phyloP scores from a whole-genome alignment of 2,888 invertebrate genomes.

The Nebria brevicollis region DNA sequence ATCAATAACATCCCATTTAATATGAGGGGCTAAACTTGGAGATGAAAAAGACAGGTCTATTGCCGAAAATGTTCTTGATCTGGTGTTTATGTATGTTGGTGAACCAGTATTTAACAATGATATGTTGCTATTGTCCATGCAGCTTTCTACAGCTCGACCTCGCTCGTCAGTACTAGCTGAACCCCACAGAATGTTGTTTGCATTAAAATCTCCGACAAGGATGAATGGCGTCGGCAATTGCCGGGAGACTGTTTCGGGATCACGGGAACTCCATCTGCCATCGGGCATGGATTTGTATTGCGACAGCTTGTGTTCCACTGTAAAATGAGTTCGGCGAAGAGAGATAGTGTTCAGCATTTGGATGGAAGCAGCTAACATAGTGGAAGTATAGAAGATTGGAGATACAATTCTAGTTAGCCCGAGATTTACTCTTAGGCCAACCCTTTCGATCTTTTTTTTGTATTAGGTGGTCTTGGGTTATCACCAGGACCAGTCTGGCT shows the following conservation, averaged over 20 bases:
- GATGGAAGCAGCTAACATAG: too few relatives aligned
- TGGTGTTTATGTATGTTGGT: not conserved
- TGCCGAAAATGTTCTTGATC: not conserved
- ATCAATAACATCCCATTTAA: not conserved
- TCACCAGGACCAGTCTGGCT: too few relatives aligned
- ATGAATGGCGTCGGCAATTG: slow-evolving; percentile 50
- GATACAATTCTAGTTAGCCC: too few relatives aligned
- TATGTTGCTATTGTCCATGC: slow-evolving; percentile 23
- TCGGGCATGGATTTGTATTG: slow-evolving; percentile 41
- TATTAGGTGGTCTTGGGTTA: too few relatives aligned
- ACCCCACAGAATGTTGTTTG: slow-evolving; percentile 49
- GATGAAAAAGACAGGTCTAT: not conserved
- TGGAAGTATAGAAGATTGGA: too few relatives aligned
- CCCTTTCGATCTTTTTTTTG: too few relatives aligned
- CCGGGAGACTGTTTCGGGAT: slow-evolving; percentile 32
- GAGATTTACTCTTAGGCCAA: too few relatives aligned
- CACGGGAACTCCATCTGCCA: not conserved
- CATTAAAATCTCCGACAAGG: slow-evolving; percentile 50
- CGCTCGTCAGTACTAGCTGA: slow-evolving; percentile 42
- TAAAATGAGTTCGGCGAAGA: not conserved
- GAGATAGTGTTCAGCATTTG: too few relatives aligned
- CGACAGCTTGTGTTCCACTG: slow-evolving; percentile 9
- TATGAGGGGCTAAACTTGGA: not conserved
- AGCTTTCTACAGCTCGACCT: slow-evolving; percentile 47
- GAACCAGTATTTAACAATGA: not conserved